phyloP scores from a whole-genome alignment of 2,113 vertebrate species.

The Aspiorhynchus laticeps region DNA sequence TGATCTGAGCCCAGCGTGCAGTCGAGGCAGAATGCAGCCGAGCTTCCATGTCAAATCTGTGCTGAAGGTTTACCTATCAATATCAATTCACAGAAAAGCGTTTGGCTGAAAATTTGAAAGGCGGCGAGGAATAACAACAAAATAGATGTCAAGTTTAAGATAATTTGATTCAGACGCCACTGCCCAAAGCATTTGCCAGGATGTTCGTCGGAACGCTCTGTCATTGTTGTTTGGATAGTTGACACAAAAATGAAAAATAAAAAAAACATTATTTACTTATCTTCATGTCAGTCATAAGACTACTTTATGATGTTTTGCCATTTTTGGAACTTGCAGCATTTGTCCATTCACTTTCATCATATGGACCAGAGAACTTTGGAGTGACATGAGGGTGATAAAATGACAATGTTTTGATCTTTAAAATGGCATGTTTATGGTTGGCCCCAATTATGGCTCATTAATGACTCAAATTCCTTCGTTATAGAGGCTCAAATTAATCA shows the following conservation, averaged over 20 bases:
- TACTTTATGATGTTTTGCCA: not conserved
- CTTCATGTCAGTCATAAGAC: not conserved
- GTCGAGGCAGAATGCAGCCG: slow-evolving; percentile 39
- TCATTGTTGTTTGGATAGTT: not conserved
- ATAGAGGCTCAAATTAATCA: slow-evolving; percentile 13
- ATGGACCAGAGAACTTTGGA: not conserved
- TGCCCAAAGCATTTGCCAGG: not conserved
- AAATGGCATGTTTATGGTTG: not conserved
- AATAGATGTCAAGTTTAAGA: slow-evolving; percentile 24
- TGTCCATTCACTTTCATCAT: not conserved
- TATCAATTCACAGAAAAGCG: slow-evolving; percentile 48
- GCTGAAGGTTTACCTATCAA: slow-evolving; percentile 44
- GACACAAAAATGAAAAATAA: not conserved
- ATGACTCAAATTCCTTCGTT: not conserved
- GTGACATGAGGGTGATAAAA: not conserved
- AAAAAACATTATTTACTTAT: not conserved
- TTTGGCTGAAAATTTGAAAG: slow-evolving; percentile 46
- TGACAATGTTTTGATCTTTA: not conserved
- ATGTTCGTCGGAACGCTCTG: not conserved
- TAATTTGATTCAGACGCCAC: not conserved
- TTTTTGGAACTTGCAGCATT: not conserved
- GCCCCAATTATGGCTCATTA: not conserved
- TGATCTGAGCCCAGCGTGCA: slow-evolving; percentile 36
- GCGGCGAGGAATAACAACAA: slow-evolving; percentile 26
- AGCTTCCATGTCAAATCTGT: slow-evolving; percentile 46